Base-by-base conservation (phyloP, 2,888 invertebrate species). In the Ornithoptera alexandrae region DNA sequence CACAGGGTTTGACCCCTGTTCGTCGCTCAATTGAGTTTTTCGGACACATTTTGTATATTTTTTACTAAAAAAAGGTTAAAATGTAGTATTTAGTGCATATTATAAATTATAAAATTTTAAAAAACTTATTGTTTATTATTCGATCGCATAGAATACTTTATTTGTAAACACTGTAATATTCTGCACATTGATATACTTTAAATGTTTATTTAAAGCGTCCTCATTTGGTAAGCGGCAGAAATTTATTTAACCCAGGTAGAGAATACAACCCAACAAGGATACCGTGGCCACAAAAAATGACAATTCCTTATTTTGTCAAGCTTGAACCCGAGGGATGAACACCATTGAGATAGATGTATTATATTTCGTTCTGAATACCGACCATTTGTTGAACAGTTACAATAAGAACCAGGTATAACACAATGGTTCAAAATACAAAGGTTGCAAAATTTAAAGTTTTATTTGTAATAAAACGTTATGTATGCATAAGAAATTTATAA, bases 381-480 rank as follows among this genome's bases (percentile, higher is more conserved):
- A 76, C 75, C 83, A 82, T 81, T 83, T 84, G 86, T 82, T 79
- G 80, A 82, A 80, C 73, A 68, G 71, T 70, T 56, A 22, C 56
- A 60, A 70, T 64, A 79, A 77, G 72, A 76, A 79, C 81, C 87
- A 87, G 84, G 87, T 84, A 85, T 72, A 78, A 69, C 74, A 67
- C 70, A 74, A 71, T 63, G 50, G 42, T 24, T 67, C 17, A n/a
- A 53, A 53, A 53, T 53, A 53, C 53, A 53, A 53, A 53, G 53
- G n/a, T 61, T 67, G 60, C 63, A 30, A 58, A 65, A 58, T 42
- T 36, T 18, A 30, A 60, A 53, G 53, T 53, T 53, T 5, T 59
- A 50, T 50, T 50, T n/a, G 10, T n/a, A 53, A 53, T 53, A n/a
- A 12, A 53, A n/a, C 8, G 53, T n/a, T 53, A 53, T n/a, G 53